Percentiles rank a stretch among this genome's conserved stretches.
Conservation (phyloP, 1,140 invertebrate genomes). For the Steinernema feltiae region DNA sequence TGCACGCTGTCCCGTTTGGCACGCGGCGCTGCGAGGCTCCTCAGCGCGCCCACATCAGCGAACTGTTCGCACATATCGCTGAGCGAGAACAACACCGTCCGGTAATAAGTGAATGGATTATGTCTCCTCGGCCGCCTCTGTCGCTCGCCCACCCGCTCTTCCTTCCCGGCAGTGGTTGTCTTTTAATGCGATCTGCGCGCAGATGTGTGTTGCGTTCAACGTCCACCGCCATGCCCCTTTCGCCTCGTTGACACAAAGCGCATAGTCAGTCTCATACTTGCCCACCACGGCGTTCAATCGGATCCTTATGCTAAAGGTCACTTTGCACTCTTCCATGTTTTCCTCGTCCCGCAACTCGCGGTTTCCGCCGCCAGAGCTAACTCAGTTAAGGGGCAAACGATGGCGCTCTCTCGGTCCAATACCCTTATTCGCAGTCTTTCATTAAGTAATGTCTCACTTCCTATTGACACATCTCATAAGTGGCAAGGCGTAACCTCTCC, state of each 20-base stretch:
- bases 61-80: constrained; percentile 10
- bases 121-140: constrained; percentile 4
- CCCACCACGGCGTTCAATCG: neutral
- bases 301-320: neutral
- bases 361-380: too few species aligned
- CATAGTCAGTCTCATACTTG: neutral
- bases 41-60: neutral
- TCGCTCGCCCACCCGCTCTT: neutral
- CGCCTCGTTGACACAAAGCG: constrained; percentile 12
- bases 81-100: constrained; percentile 13
- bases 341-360: too few species aligned
- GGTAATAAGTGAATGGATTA: constrained; percentile 15
- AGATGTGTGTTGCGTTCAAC: constrained; percentile 10
- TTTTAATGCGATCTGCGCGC: constrained; percentile 10
- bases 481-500: constrained; percentile 5
- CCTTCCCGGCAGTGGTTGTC: constrained; percentile 12
- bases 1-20: neutral
- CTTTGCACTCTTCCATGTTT: neutral
- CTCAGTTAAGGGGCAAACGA: too few species aligned
- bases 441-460: constrained; percentile 14
- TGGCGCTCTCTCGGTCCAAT: too few species aligned
- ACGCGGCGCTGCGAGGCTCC: neutral
- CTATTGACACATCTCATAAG: constrained; percentile 13
- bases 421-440: neutral
- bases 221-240: constrained; percentile 7